Base-by-base conservation (phyloP, 2,113 vertebrate species). In the Athene cunicularia region DNA sequence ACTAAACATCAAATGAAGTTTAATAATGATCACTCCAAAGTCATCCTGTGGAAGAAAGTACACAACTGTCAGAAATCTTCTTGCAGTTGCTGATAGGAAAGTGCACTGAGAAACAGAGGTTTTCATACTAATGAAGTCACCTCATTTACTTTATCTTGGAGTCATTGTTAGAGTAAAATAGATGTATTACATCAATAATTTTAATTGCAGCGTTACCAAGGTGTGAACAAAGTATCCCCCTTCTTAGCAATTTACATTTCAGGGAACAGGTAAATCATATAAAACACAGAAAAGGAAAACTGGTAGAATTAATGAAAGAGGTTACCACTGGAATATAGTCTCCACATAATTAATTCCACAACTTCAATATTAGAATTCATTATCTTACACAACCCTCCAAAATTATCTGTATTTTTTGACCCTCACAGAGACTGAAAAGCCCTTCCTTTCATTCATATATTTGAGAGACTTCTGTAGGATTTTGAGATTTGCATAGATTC, bases 341-440 rank as follows among this genome's bases (percentile, higher is more conserved):
- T 91, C 43, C 73, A 93, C 91, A 84, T 77, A 90, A 90, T 89
- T 72, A 80, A 86, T 77, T 92, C 86, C 70, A 95, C 35, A 87
- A 87, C 8, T 91, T 93, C 58, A 93, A 64, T 62, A 77, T 63
- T 70, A 70, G 60, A 95, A 93, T 88, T 88, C 59, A 76, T 88
- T 86, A 93, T 58, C 41, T 52, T 76, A 66, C 45, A 76, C 0
- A 21, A 83, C 64, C 27, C 50, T 80, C 63, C 35, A 91, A 94
- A 91, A 80, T 62, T 1, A 76, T 45, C 47, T 95, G 37, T 35
- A 53, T 62, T 92, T 95, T 92, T 91, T 88, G 68, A 88, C 88
- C 83, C 83, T 90, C 58, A 62, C 18, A 43, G 62, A 91, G 33
- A 45, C 22, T 37, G 59, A 47, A 86, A 92, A 80, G 14, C 11